phyloP scores from a whole-genome alignment of 2,888 invertebrate species.

The Scaptomyza tumidula region DNA sequence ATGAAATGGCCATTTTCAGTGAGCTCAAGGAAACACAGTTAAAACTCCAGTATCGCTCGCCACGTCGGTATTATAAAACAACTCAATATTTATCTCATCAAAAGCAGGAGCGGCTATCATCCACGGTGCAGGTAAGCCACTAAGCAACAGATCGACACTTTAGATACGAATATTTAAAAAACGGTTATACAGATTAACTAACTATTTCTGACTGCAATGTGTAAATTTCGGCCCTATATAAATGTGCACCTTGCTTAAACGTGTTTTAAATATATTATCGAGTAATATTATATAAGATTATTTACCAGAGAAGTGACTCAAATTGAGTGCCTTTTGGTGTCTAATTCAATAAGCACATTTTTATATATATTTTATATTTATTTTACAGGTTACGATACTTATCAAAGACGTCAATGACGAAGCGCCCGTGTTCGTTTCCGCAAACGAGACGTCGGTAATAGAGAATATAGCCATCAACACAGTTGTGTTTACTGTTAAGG shows the following conservation, averaged over 20 bases:
- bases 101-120: conserved; percentile 89
- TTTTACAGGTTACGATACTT: conserved; percentile 91
- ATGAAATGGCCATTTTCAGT: conserved; percentile 85
- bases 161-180: conserved; percentile 11
- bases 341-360: no score
- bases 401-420: conserved; percentile 96
- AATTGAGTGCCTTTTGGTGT: conserved; percentile 10
- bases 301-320: conserved; percentile 12
- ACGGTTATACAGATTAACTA: conserved; percentile 2
- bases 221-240: conserved; percentile 39
- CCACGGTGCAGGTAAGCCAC: conserved; percentile 90
- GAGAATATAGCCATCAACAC: conserved; percentile 95
- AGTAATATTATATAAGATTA: no score
- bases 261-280: conserved; percentile 11
- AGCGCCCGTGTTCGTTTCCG: conserved; percentile 93
- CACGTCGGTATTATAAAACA: conserved; percentile 63
- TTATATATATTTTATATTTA: background rate
- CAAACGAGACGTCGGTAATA: conserved; percentile 90
- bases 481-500: conserved; percentile 94
- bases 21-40: conserved; percentile 63
- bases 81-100: conserved; percentile 84
- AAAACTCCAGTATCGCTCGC: conserved; percentile 65
- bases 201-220: conserved; percentile 16
- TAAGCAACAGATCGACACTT: background rate
- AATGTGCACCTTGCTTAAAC: background rate